phyloP scores from a whole-genome alignment of 2,888 invertebrate species.

The Quadriops clusia region DNA sequence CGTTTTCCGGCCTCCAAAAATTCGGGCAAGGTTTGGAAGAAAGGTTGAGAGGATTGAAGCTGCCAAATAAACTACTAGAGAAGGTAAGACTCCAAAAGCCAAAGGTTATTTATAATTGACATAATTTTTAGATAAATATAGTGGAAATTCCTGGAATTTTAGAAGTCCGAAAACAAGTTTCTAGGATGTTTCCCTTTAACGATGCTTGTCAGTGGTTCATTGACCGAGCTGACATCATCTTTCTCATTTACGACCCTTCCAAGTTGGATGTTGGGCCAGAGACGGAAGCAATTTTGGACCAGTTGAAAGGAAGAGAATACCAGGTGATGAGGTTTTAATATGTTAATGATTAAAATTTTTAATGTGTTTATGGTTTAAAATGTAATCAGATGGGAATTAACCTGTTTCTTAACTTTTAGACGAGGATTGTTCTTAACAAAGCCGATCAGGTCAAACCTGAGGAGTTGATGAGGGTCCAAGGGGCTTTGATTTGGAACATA shows the following conservation, averaged over 20 bases:
- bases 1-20: slow-evolving; percentile 86
- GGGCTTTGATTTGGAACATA: slow-evolving; percentile 91
- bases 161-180: slow-evolving; percentile 87
- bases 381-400: background rate
- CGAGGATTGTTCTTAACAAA: slow-evolving; percentile 87
- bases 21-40: slow-evolving; percentile 90
- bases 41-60: slow-evolving; percentile 66
- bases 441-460: slow-evolving; percentile 87
- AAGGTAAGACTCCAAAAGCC: slow-evolving; percentile 48
- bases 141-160: slow-evolving; percentile 93
- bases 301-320: slow-evolving; percentile 85
- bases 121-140: slow-evolving; percentile 64
- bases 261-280: slow-evolving; percentile 92
- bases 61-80: slow-evolving; percentile 74
- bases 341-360: too few species aligned
- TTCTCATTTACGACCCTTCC: slow-evolving; percentile 88
- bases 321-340: too few species aligned
- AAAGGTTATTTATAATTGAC: slow-evolving; percentile 2
- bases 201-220: slow-evolving; percentile 97
- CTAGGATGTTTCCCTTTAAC: slow-evolving; percentile 86
- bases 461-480: slow-evolving; percentile 86
- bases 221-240: slow-evolving; percentile 89
- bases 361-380: slow-evolving; percentile 8
- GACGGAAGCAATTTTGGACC: slow-evolving; percentile 88
- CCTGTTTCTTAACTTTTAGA: slow-evolving; percentile 39